phyloP scores from a whole-genome alignment of 2,113 vertebrate species.

The Tachuris rubrigastra region DNA sequence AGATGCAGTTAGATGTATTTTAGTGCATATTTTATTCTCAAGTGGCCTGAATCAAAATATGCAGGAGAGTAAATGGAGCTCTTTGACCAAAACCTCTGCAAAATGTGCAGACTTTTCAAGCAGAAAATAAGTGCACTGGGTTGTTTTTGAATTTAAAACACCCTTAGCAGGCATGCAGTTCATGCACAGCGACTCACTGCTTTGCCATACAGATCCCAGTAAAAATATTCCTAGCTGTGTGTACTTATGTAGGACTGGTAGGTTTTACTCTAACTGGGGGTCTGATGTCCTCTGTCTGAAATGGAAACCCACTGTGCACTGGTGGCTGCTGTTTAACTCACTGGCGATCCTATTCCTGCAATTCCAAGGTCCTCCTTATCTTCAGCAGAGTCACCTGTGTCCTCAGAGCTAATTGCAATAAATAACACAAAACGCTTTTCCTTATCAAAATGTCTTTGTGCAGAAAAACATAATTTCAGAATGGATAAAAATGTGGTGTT shows the following conservation, averaged over 20 bases:
- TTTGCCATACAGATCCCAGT: not conserved
- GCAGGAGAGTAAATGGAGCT: not conserved
- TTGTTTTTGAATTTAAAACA: not conserved
- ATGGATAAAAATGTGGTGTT: not conserved
- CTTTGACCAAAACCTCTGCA: not conserved
- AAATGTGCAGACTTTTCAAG: not conserved
- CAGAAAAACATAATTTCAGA: not conserved
- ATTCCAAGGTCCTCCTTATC: not conserved
- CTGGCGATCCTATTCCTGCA: not conserved
- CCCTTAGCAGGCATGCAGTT: fast-evolving
- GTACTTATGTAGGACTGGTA: fast-evolving
- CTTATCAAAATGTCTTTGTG: not conserved
- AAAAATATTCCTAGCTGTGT: not conserved
- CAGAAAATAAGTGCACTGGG: not conserved
- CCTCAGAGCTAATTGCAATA: not conserved
- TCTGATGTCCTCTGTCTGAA: not conserved
- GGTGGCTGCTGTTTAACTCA: not conserved
- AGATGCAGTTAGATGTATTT: not conserved
- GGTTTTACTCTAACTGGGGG: fast-evolving
- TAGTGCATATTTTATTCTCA: not conserved
- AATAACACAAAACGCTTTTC: not conserved
- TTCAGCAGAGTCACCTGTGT: not conserved
- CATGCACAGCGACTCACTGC: too few species aligned
- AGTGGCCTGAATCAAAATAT: not conserved
- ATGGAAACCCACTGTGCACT: not conserved